Percentiles rank a stretch among this genome's conserved stretches.
Conservation (phyloP, 2,113 vertebrate species). For the Monarcha castaneiventris region DNA sequence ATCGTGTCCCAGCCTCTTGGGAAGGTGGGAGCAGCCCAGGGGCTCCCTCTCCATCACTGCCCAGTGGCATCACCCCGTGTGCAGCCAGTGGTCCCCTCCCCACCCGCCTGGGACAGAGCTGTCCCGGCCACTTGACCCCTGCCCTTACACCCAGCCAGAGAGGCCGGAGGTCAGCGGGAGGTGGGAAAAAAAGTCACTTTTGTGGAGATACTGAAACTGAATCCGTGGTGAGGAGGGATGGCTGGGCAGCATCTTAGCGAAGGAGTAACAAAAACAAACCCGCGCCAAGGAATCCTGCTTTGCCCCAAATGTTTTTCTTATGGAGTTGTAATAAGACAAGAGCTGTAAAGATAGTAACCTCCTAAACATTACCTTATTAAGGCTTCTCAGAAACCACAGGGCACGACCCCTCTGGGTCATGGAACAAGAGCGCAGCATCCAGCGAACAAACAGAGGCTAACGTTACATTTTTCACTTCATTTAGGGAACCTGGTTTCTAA, state of each 20-base stretch:
- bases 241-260: neutral
- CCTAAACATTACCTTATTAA: constrained; percentile 88
- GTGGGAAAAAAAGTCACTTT: neutral
- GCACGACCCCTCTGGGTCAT: constrained; percentile 75
- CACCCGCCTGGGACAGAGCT: neutral
- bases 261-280: constrained; percentile 41
- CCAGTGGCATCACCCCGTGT: accelerated
- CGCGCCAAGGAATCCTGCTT: constrained; percentile 50
- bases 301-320: constrained; percentile 73
- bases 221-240: neutral
- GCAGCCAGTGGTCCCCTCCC: accelerated
- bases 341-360: constrained; percentile 75
- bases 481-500: constrained; percentile 79
- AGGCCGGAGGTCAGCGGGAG: neutral
- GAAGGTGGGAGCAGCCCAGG: neutral
- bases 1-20: neutral
- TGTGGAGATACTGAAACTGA: neutral
- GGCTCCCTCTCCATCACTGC: neutral
- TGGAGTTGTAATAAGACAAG: constrained; percentile 68
- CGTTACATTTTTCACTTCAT: constrained; percentile 80
- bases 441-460: constrained; percentile 77
- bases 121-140: accelerated
- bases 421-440: constrained; percentile 76
- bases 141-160: neutral
- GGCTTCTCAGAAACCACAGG: constrained; percentile 78